Base-by-base conservation (phyloP, 2,888 invertebrate genomes). In the Caenorhabditis sp. region DNA sequence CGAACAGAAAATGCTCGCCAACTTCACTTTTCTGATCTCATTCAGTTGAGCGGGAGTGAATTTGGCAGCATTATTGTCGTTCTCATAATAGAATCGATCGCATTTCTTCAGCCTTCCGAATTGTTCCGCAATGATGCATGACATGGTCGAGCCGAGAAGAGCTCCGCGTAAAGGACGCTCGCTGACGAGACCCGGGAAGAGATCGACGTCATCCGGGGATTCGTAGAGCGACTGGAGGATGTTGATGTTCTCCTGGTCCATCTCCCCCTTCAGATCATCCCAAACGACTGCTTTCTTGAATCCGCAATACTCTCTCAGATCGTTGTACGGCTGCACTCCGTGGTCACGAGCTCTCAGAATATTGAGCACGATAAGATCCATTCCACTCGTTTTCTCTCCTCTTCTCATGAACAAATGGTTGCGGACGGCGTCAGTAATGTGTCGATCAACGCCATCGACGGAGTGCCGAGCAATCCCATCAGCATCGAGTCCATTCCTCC, bases 111-210 rank as follows among this genome's bases (percentile, higher is more conserved):
- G 72, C 43, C 89, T 70, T 41, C 85, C 84, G 72, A 89, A 89
- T 91, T 97, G 97, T 55, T 94, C 94, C 58, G 95, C 96, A 85
- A 98, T 95, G 87, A 98, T 94, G 94, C 92, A 92, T n/a, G 95
- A 95, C 89, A 97, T 94, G 0, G 97, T 96, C 0, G 96, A 96
- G 2, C 97, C 97, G 0, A 97, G 78, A 80, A 85, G 72, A 50
- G 84, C 96, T 9, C 96, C 96, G 86, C 94, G 94, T 5, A 95
- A 53, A 0, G 92, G 90, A 3, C 94, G 91, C 89, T 92, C 92
- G 83, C 95, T 94, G 93, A 96, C 93, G 2, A 95, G 94, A n/a
- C 96, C 97, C 0, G 96, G 95, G 92, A 97, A 98, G 3, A 97
- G 91, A 90, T 98, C 91, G 72, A 98, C 95, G 89, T 98, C 97